Percentiles rank a stretch among this genome's conserved stretches.
phyloP scores from a whole-genome alignment of 2,797 vertebrate species.

The Antrozous pallidus region DNA sequence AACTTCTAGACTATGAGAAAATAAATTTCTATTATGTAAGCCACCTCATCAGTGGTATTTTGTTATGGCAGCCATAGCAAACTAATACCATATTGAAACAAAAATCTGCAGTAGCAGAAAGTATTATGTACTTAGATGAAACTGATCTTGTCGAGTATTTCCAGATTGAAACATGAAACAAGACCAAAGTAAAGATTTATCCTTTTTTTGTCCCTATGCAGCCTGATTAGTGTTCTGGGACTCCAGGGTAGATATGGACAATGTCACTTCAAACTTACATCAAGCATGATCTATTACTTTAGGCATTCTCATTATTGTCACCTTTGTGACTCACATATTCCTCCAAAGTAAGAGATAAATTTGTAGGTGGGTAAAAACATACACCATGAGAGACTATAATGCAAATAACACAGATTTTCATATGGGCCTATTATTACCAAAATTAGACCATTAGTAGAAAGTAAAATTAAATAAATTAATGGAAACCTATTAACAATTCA shows the following conservation, averaged over 20 bases:
- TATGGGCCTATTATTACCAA: not conserved
- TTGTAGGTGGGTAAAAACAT: not conserved
- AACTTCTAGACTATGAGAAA: not conserved
- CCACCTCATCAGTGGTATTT: not conserved
- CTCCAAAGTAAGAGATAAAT: not conserved
- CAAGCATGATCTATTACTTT: not conserved
- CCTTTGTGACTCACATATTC: not conserved
- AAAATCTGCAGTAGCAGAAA: slow-evolving; percentile 6
- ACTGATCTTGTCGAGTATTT: slow-evolving; percentile 4
- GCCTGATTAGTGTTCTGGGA: not conserved
- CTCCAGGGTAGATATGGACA: not conserved
- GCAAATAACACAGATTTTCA: not conserved
- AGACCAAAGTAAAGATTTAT: not conserved
- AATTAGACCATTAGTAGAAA: not conserved
- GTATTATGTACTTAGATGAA: not conserved
- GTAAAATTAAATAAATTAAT: slow-evolving; percentile 9
- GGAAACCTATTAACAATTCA: not conserved
- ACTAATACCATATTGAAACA: not conserved
- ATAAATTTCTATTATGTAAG: not conserved
- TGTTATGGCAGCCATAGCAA: not conserved
- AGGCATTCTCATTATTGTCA: not conserved
- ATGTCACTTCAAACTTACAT: not conserved
- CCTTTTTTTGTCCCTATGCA: not conserved
- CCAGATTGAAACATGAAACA: not conserved
- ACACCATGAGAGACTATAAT: not conserved